Conservation (phyloP, 2,113 vertebrate species). For the Brachypteracias leptosomus region DNA sequence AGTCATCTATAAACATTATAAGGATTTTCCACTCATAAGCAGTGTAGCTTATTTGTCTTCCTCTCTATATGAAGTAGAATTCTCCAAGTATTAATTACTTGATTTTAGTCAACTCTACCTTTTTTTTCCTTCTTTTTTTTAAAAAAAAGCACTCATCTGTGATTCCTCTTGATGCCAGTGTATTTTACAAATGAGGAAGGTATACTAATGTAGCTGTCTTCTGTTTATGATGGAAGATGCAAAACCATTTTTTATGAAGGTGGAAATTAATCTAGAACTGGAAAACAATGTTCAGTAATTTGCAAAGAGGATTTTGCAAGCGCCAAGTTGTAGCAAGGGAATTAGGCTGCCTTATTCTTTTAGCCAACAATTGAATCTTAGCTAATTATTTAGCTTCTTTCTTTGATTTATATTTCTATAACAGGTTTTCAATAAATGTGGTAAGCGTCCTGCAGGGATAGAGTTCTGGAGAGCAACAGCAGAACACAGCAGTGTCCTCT, state of each 20-base stretch:
- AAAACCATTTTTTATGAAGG: neutral
- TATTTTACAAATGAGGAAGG: neutral
- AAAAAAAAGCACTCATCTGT: neutral
- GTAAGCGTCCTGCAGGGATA: neutral
- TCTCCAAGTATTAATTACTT: neutral
- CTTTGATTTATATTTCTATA: neutral
- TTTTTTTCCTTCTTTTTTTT: neutral
- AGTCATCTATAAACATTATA: neutral
- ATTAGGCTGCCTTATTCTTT: neutral
- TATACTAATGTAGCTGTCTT: neutral
- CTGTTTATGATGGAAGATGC: neutral
- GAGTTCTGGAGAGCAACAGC: neutral
- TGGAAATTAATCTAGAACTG: neutral
- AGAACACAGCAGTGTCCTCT: neutral
- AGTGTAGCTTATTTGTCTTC: neutral
- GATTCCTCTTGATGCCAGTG: neutral
- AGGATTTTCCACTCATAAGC: neutral
- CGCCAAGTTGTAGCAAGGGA: neutral
- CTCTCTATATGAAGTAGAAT: neutral
- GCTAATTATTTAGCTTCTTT: neutral
- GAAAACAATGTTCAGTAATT: neutral
- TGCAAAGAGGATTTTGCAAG: neutral
- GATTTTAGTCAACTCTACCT: neutral
- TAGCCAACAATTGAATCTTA: neutral
- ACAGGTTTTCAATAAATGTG: neutral